A percentile compares a stretch with the other conserved stretches of the same genome.
Conservation (phyloP, 2,797 vertebrate species). For the Ispidina picta region DNA sequence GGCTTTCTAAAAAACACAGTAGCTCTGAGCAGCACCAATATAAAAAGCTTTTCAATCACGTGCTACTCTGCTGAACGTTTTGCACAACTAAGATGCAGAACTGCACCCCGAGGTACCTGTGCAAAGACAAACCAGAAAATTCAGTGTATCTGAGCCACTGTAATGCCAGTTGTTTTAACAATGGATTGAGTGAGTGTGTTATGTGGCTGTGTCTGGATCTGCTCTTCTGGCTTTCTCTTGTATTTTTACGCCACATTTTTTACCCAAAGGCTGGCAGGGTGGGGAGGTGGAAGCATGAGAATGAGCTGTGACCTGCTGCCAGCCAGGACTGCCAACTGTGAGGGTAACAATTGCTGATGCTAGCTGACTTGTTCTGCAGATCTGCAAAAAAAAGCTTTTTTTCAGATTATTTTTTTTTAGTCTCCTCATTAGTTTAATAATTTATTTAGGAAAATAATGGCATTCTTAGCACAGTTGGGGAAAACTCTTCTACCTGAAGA, state of each 20-base stretch:
- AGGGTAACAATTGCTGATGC: neutral
- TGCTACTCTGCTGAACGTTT: constrained; percentile 10
- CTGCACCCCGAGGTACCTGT: neutral
- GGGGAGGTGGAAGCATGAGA: neutral
- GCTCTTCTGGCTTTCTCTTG: neutral
- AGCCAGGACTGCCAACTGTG: constrained; percentile 22
- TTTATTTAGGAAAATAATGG: constrained; percentile 23
- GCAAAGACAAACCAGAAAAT: neutral
- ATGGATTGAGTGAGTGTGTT: neutral
- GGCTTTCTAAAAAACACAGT: neutral
- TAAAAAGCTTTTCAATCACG: neutral
- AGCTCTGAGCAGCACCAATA: neutral
- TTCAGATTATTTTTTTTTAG: neutral
- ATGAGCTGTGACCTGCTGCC: constrained; percentile 23
- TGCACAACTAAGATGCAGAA: neutral
- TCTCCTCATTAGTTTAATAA: neutral
- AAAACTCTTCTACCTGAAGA: constrained; percentile 23
- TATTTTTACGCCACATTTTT: neutral
- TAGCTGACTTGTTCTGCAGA: constrained; percentile 26
- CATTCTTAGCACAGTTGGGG: constrained; percentile 3
- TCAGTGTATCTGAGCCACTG: neutral
- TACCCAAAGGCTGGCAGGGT: neutral
- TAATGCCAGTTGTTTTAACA: neutral
- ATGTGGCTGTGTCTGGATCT: neutral
- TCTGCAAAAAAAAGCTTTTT: neutral